Base-by-base conservation (phyloP, 2,888 invertebrate species). In the Nycteola revayana region DNA sequence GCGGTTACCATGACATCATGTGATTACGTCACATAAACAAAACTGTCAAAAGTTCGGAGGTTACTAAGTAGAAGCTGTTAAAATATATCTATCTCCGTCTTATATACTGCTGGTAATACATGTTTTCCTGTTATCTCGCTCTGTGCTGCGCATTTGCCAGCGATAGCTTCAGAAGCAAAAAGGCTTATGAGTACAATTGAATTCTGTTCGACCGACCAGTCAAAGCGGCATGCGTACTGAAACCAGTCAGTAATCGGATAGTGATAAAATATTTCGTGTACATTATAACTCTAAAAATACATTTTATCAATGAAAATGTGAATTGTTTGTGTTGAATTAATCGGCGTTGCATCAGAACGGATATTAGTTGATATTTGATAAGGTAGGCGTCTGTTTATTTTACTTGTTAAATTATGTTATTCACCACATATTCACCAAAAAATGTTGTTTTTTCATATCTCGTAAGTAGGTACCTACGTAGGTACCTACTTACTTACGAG, bases 1-100 rank as follows among this genome's bases (percentile, higher is more conserved):
- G 52, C 44, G 65, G 73, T 78, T 78, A 59, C 75, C 75, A 83
- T 85, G 84, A 83, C 79, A 79, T 83, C 82, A 84, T 77, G 69
- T 49, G 66, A 66, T 75, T 76, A 75, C 76, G 69, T 79, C 77
- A 77, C 41, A 55, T 71, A 73, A 74, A 76, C 69, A 78, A 69
- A 61, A 54, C 42, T 50, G 40, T 48, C 44, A 55, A 53, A 54
- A 43, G 39, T 55, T 43, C 32, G 38, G 40, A 32, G 37, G 37
- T 39, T 46, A 37, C 20, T 32, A 31, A 25, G 36, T 31, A n/a
- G 41, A 41, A 59, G 41, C 39, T 40, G 33, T 38, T 10, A 39
- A 51, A 43, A 41, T 59, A 54, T 38, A 49, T 25, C 46, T 35
- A 29, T 78, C 76, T 54, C 61, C 58, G 21, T 84, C 65, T 9